Base-by-base conservation (phyloP, 2,113 vertebrate genomes). In the Isichthys henryi region DNA sequence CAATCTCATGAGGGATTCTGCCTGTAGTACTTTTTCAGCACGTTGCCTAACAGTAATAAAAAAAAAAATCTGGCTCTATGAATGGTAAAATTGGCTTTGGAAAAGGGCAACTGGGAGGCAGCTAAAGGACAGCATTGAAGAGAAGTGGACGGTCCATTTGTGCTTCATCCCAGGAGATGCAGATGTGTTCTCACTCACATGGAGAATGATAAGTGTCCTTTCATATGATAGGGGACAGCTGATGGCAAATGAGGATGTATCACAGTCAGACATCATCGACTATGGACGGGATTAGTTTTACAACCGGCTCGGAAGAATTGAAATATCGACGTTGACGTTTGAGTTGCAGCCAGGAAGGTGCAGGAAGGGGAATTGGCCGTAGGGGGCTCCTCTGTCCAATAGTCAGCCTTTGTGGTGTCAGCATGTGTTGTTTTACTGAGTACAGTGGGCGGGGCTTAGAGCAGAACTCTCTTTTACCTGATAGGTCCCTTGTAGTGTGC, bases 401-500 rank as follows among this genome's bases (percentile, higher is more conserved):
- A 80, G 31, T 80, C 74, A 80, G 74, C 74, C 74, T 35, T 77
- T 77, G 13, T 39, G 70, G 70, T 77, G 80, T 83, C 39, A 48
- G 35, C 19, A 83, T 48, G 23, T n/a, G 17, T 48, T 84, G 17
- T 48, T 84, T 48, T 21, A 21, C 8, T 45, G 35, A 13, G 10
- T 48, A 21, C 39, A 48, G 45, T 48, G 82, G 82, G 45, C 45
- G 19, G 43, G 45, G 82, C 23, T 84, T n/a, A 45, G 82, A n/a
- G 17, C 17, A 48, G 9, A 4, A 13, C 82, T 84, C 15, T 84
- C 62, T 31, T 15, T 58, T 93, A 98, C 98, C 97, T 99, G 98
- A 94, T 99, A 99, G 13, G 96, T 97, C 90, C 98, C 98, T 0
- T 99, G 97, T 90, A 99, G 94, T 0, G 97, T 98, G 89, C 97